Conservation (phyloP, 2,113 vertebrate species). For the Sporophila hypoxantha region DNA sequence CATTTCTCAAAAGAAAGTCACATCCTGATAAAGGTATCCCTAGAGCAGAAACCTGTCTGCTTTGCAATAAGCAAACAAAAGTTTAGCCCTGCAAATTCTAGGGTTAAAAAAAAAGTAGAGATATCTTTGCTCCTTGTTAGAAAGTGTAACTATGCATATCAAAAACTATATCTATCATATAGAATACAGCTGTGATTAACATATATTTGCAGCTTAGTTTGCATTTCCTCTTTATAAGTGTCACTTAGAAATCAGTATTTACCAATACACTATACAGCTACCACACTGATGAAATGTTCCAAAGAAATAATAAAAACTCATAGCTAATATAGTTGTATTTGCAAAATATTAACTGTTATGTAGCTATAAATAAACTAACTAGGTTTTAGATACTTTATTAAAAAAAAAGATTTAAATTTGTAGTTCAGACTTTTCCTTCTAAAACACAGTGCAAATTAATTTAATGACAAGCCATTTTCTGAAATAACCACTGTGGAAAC, state of each 20-base stretch:
- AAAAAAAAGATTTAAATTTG: background rate
- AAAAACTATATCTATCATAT: background rate
- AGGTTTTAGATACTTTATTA: background rate
- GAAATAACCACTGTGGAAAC: background rate
- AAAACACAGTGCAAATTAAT: background rate
- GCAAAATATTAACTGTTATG: background rate
- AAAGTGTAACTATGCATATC: background rate
- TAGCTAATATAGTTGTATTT: background rate
- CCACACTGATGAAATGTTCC: background rate
- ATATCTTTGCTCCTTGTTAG: background rate
- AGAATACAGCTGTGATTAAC: background rate
- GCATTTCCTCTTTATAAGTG: background rate
- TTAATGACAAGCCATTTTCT: background rate
- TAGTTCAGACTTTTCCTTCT: background rate
- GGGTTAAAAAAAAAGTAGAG: background rate
- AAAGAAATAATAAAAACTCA: background rate
- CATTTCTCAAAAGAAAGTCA: background rate
- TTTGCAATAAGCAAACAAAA: background rate
- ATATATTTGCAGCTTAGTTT: background rate
- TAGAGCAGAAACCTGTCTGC: background rate
- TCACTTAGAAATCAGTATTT: conserved; percentile 10
- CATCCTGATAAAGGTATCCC: background rate
- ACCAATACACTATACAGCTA: background rate
- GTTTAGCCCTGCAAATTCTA: background rate
- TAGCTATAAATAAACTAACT: background rate